Percentiles rank a stretch among this genome's conserved stretches.
Evolutionary conservation across 2,113 vertebrate species (phyloP).

Genomic region (Lates calcarifer): DNA sequence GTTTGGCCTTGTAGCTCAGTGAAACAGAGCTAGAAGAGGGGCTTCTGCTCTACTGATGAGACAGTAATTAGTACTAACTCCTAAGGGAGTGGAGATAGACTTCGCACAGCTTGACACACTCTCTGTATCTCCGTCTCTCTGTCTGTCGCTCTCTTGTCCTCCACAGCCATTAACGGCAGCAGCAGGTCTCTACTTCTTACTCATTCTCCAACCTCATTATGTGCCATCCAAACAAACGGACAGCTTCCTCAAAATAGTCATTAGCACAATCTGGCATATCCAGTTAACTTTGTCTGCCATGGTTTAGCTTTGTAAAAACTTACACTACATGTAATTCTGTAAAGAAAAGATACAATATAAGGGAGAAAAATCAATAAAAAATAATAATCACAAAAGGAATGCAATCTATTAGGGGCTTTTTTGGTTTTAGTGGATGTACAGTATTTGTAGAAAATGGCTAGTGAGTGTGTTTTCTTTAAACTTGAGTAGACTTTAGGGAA

Average conservation of each 20-base stretch:
- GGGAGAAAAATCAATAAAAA: not conserved
- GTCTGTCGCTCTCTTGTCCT: conserved; percentile 20
- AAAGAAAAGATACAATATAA: not conserved
- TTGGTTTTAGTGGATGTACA: conserved; percentile 6
- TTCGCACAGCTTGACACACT: conserved; percentile 50
- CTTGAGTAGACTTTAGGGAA: conserved; percentile 20
- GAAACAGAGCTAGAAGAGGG: conserved; percentile 54
- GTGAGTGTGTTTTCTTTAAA: not conserved
- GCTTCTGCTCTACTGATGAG: conserved; percentile 69
- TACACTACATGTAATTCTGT: not conserved
- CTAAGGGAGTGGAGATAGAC: conserved; percentile 71
- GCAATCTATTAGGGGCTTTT: not conserved
- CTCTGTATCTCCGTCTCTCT: not conserved
- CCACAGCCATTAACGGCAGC: conserved; percentile 45
- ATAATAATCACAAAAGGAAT: not conserved
- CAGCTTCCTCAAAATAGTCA: conserved; percentile 32
- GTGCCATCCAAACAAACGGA: conserved; percentile 40
- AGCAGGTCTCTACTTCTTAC: conserved; percentile 46
- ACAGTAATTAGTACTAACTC: conserved; percentile 74
- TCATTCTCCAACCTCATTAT: conserved; percentile 57
- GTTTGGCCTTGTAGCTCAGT: conserved; percentile 57
- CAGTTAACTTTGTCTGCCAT: conserved; percentile 21
- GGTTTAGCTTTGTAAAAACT: conserved; percentile 17
- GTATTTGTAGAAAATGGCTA: conserved; percentile 9
- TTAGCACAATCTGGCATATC: conserved; percentile 20